Evolutionary conservation across 2,888 invertebrate genomes (phyloP), one percentile per base, ranked within the genome.

Genomic region (Pseudeuparius sepicola): DNA sequence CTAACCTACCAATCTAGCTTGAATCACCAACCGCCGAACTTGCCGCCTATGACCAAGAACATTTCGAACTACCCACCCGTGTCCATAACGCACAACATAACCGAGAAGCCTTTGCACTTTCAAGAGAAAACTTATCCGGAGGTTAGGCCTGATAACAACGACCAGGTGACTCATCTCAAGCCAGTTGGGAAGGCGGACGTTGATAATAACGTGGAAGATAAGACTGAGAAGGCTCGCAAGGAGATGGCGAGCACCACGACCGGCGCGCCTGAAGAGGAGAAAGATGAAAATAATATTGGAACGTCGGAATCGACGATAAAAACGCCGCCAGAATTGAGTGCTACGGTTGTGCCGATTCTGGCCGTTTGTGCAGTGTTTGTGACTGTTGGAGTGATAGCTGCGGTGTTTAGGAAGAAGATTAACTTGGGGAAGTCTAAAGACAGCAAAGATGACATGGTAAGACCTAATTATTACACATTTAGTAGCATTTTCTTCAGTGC

Each of bases 361-460:
- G 76, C 78, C 6, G 73, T 84, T 29, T 75, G 75, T 48, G 76
- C 70, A 3, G 65, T 87, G 29, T 73, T 85, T 38, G 59, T 80
- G 3, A 72, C 78, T 12, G 73, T 78, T 3, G 77, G 75, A 12
- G 68, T 71, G 26, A 71, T 79, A 2, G 71, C 76, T 10, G 70
- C 81, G 49, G 70, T 83, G 36, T 76, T 82, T 45, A 75, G 82
- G 47, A 78, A 73, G 53, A 80, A 75, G 51, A 72, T 83, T 39
- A 78, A 75, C 50, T 57, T 66, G 23, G 70, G 70, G 25, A 73
- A 75, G 52, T 63, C 70, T n/a, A 79, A 77, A 50, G 70, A 68
- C 16, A 69, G 69, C 43, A 82, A 82, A 55, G 79, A 82, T 48
- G 83, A 84, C 52, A 77, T 82, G 75, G 83, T 82, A 52, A 69